Conservation (phyloP, 2,888 invertebrate genomes). For the Chloroclystis v-ata region DNA sequence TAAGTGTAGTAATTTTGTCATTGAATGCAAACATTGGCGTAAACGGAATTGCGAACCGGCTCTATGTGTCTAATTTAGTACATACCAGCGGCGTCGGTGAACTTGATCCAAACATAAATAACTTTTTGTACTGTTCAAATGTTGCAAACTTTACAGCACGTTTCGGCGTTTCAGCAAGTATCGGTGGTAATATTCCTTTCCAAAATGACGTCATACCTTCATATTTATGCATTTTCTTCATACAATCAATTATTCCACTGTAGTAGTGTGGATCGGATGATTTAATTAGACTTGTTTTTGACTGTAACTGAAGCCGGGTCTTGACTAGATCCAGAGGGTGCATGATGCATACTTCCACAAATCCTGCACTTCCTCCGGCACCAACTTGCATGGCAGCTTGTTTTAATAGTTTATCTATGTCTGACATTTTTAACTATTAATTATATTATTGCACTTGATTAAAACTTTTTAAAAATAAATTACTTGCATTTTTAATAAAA, state of each 20-base stretch:
- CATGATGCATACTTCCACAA: constrained; percentile 97
- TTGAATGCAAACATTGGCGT: no score
- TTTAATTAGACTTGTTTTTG: constrained; percentile 37
- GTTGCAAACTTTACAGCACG: constrained; percentile 95
- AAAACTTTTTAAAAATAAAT: no score
- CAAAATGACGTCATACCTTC: constrained; percentile 93
- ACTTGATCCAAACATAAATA: constrained; percentile 88
- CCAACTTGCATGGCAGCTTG: constrained; percentile 89
- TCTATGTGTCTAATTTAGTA: neutral
- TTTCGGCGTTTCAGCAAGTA: constrained; percentile 96
- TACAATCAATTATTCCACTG: constrained; percentile 90
- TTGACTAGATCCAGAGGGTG: constrained; percentile 96
- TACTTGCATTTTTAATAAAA: no score
- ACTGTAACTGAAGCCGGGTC: constrained; percentile 81
- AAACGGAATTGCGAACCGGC: no score
- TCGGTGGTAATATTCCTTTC: constrained; percentile 96
- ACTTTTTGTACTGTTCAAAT: constrained; percentile 94
- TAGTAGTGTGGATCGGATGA: constrained; percentile 80
- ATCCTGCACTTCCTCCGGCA: constrained; percentile 94
- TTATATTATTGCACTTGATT: neutral
- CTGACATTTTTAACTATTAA: constrained; percentile 47
- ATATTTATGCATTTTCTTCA: constrained; percentile 90
- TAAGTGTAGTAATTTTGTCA: no score
- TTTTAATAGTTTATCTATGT: constrained; percentile 72
- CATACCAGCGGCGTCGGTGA: constrained; percentile 85